Evolutionary conservation across 2,888 invertebrate genomes (phyloP), one percentile per base, ranked within the genome.

Genomic region (Ormyrus rosae): DNA sequence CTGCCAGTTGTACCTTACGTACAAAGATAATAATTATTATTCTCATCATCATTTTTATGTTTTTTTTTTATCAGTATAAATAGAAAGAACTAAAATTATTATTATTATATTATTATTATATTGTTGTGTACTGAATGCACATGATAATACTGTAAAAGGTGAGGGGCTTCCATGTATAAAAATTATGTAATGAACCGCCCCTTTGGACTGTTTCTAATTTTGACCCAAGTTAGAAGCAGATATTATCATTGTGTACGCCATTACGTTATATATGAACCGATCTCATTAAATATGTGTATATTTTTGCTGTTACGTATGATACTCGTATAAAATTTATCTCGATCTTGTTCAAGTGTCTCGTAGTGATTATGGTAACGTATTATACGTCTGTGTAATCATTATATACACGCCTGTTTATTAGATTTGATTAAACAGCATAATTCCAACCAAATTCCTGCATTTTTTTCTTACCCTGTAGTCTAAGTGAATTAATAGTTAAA

Each of bases 311-410:
- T 65, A 82, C 11, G 61, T 75, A 74, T 50, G 55, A 74, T 64
- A 71, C 9, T 64, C 34, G 58, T 46, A 64, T 70, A 64, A 78
- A 78, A 73, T 79, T 74, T 77, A 74, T 76, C 53, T 78, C 58
- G 61, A 71, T 79, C 72, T 76, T 80, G 81, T 85, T 81, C 83
- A 84, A 84, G 84, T 85, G 85, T 89, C 84, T 82, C 83, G 82
- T 86, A 85, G 81, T 84, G 85, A 84, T 86, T 84, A 84, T 83
- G 80, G 78, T 84, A 86, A 84, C 83, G 82, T 84, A 84, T 83
- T 83, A 78, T 82, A 84, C 83, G 78, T 81, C 78, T 84, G 80
- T 87, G 85, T 86, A 87, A 87, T 83, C 81, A 84, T 79, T 75
- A 80, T 34, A 34, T 73, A 74, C 83, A 84, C 81, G 84, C 84